A percentile compares a stretch with the other conserved stretches of the same genome.
phyloP scores from a whole-genome alignment of 2,888 invertebrate species.

The Muscina levida region DNA sequence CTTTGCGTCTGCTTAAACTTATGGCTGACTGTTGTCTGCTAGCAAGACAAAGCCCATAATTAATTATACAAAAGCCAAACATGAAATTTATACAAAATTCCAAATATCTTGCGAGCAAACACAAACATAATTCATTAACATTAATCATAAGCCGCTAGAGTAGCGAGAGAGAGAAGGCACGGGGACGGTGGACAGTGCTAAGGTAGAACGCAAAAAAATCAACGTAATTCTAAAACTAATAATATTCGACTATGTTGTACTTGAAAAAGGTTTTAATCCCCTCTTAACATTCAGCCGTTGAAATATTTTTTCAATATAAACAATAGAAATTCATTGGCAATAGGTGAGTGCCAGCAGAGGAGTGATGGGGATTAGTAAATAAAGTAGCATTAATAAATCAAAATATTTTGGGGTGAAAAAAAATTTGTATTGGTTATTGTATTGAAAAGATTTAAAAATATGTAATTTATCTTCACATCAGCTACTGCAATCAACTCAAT shows the following conservation, averaged over 20 bases:
- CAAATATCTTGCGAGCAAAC: constrained; percentile 5
- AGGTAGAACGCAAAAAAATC: not conserved
- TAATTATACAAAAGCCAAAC: constrained; percentile 13
- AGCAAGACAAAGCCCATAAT: constrained; percentile 18
- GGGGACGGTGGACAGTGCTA: not conserved
- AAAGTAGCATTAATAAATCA: no score
- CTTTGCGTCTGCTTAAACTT: no score
- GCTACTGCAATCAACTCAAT: no score
- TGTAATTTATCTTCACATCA: no score
- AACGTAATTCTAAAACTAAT: not conserved
- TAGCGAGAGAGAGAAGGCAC: not conserved
- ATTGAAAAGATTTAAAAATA: no score
- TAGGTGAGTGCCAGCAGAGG: not conserved
- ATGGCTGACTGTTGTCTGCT: not conserved
- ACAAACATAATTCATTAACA: constrained; percentile 4
- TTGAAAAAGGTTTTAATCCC: not conserved
- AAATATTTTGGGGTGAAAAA: no score
- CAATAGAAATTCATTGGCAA: no score
- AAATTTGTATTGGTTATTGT: no score
- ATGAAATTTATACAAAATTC: not conserved
- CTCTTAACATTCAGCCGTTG: no score
- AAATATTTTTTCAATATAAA: no score
- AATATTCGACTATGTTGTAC: not conserved
- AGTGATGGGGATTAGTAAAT: not conserved
- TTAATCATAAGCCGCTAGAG: constrained; percentile 2